phyloP scores from a whole-genome alignment of 2,888 invertebrate species.

The Athripsodes cinereus region DNA sequence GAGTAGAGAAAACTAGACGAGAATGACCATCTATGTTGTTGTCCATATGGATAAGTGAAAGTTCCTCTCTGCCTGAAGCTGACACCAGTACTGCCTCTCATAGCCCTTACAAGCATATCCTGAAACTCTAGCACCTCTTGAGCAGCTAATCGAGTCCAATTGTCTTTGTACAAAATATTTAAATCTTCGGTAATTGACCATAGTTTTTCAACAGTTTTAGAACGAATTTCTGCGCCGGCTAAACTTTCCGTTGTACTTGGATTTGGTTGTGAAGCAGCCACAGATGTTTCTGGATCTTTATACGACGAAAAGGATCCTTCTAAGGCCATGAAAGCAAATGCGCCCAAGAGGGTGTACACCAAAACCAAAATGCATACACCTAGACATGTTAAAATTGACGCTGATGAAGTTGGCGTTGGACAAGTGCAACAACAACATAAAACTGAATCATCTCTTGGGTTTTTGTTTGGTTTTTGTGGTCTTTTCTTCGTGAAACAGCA shows the following conservation, averaged over 20 bases:
- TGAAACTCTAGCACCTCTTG: slow-evolving; percentile 82
- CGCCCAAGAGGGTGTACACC: slow-evolving; percentile 87
- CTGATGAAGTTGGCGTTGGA: slow-evolving; percentile 40
- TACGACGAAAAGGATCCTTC: slow-evolving; percentile 59
- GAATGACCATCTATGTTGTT: slow-evolving; percentile 79
- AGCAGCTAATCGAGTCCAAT: slow-evolving; percentile 87
- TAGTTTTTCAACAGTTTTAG: slow-evolving; percentile 68
- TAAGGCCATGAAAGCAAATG: slow-evolving; percentile 81
- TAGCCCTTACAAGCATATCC: slow-evolving; percentile 52
- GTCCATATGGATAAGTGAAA: slow-evolving; percentile 35
- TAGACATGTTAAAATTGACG: slow-evolving; percentile 71
- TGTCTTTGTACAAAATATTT: slow-evolving; percentile 84
- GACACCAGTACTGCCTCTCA: slow-evolving; percentile 29
- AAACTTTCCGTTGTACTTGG: slow-evolving; percentile 48
- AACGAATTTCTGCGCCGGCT: slow-evolving; percentile 54
- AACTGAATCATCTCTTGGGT: slow-evolving; percentile 24
- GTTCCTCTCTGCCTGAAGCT: slow-evolving; percentile 22
- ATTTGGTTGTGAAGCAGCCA: slow-evolving; percentile 59
- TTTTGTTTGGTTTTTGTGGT: slow-evolving; percentile 10
- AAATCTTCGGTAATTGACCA: slow-evolving; percentile 84
- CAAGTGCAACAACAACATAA: slow-evolving; percentile 54
- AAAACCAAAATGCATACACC: slow-evolving; percentile 82
- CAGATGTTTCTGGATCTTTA: slow-evolving; percentile 51
- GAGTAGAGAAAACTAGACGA: slow-evolving; percentile 90
- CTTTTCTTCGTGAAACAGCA: slow-evolving; percentile 25